These are phyloP conservation scores for Eremobia ochroleuca DNA, from an alignment of 2,888 invertebrate species.

Conservation along the genomic window DNA sequence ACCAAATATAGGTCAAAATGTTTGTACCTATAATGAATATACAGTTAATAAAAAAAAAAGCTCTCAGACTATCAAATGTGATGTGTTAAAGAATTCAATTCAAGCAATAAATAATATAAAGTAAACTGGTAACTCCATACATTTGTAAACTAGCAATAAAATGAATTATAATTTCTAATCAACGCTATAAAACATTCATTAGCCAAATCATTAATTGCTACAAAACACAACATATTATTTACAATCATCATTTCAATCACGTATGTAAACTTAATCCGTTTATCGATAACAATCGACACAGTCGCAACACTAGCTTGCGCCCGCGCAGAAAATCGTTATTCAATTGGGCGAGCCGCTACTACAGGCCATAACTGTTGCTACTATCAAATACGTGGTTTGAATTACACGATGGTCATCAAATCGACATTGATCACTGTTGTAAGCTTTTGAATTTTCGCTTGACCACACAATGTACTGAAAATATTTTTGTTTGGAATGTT, in stretches of 20 bases:
- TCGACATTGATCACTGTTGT: slow-evolving; percentile 51
- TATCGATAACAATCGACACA: slow-evolving; percentile 69
- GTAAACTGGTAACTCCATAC: not conserved
- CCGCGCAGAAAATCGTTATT: slow-evolving; percentile 82
- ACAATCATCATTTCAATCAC: slow-evolving; percentile 43
- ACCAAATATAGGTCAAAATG: not conserved
- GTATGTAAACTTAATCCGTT: slow-evolving; percentile 54
- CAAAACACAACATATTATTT: slow-evolving; percentile 13
- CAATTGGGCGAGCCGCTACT: slow-evolving; percentile 79
- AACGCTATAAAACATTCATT: slow-evolving; percentile 25
- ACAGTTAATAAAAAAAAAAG: not conserved
- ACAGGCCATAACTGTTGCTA: slow-evolving; percentile 79
- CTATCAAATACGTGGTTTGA: slow-evolving; percentile 79
- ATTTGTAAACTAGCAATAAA: slow-evolving; percentile 6
- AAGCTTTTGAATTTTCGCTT: slow-evolving; percentile 30
- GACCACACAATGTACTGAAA: slow-evolving; percentile 23
- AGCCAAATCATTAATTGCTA: slow-evolving; percentile 27
- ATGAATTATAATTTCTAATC: slow-evolving; percentile 27
- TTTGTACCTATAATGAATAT: not conserved
- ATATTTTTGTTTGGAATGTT: not conserved
- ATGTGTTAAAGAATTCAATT: not conserved
- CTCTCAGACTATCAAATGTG: not conserved
- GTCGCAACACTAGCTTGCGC: slow-evolving; percentile 75
- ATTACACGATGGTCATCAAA: slow-evolving; percentile 57
- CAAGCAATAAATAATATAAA: not conserved